Evolutionary conservation across 2,797 vertebrate species (phyloP).

Genomic region (Chloroceryle amazona): DNA sequence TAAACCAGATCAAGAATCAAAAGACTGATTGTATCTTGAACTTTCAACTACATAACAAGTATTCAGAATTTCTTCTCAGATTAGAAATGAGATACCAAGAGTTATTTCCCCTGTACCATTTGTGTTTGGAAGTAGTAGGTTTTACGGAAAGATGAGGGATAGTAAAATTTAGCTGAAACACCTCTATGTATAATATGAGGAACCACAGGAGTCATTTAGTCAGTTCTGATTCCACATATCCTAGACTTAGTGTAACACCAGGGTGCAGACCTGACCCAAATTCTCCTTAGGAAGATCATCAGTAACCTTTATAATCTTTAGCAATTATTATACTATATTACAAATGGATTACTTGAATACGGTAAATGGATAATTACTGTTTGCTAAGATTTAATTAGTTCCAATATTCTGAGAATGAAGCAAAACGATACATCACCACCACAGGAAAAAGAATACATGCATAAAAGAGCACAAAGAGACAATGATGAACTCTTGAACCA

Average conservation of each 20-base stretch:
- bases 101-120: neutral
- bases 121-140: neutral
- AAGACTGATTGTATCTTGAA: neutral
- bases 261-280: neutral
- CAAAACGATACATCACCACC: neutral
- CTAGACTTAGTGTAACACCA: neutral
- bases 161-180: neutral
- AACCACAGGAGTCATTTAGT: neutral
- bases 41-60: neutral
- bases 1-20: neutral
- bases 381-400: neutral
- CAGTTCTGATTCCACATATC: neutral
- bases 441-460: neutral
- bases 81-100: neutral
- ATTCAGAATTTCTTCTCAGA: neutral
- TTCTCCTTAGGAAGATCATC: neutral
- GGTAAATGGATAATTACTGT: neutral
- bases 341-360: fast-evolving
- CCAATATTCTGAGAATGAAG: neutral
- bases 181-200: neutral
- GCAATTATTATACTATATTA: neutral
- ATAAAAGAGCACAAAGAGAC: neutral
- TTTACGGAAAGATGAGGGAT: neutral
- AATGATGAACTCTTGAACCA: neutral
- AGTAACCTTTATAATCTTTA: neutral